These are phyloP conservation scores for Gadus macrocephalus DNA, from an alignment of 2,113 vertebrate species.

Conservation along the genomic window DNA sequence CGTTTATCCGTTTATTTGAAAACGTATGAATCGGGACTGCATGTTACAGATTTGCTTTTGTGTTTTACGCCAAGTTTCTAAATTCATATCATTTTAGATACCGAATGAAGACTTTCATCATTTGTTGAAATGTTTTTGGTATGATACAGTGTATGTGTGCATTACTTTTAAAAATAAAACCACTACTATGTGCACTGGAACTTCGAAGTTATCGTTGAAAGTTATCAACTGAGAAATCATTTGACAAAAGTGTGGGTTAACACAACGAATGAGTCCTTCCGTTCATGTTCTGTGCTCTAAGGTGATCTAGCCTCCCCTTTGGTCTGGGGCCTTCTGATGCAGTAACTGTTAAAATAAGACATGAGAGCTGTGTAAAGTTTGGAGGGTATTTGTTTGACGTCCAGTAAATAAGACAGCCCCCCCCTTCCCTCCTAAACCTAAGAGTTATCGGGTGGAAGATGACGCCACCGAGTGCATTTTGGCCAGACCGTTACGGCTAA, in stretches of 20 bases:
- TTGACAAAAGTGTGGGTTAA: not conserved
- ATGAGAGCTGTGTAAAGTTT: no score
- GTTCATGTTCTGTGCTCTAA: not conserved
- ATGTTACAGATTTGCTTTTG: no score
- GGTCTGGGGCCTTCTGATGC: constrained; percentile 40
- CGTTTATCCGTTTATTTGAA: constrained; percentile 16
- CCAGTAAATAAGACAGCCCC: not conserved
- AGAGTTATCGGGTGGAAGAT: no score
- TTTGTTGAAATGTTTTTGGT: not conserved
- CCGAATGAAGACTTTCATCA: not conserved
- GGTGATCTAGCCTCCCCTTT: constrained; percentile 3
- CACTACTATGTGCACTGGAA: not conserved
- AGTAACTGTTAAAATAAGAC: not conserved
- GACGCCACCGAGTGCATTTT: not conserved
- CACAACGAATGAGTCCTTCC: not conserved
- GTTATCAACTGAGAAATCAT: not conserved
- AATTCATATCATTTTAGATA: not conserved
- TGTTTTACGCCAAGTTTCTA: not conserved
- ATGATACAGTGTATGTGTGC: not conserved
- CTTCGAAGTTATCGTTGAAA: not conserved
- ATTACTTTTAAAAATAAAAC: not conserved
- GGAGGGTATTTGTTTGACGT: no score
- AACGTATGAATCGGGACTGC: not conserved
- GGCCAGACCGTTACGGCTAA: not conserved
- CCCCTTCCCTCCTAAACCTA: no score